Base-by-base conservation (phyloP, 1,140 invertebrate species). In the Euwallacea similis region DNA sequence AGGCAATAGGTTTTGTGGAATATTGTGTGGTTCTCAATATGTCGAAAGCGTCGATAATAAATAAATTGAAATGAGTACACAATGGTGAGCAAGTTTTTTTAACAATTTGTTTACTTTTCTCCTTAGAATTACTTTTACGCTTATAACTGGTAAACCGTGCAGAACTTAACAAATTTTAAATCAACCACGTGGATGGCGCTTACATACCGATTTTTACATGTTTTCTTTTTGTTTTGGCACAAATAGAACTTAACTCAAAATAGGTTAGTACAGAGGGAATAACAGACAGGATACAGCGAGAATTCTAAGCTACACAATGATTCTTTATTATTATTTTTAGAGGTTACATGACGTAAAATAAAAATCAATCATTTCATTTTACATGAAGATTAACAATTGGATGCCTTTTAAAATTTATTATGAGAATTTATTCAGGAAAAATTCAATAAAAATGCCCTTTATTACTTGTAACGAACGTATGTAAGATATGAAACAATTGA, bases 81-180 rank as follows among this genome's bases (percentile, higher is more conserved):
- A 78, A 78, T 75, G 76, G 74, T 78, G 77, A 77, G 77, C 75
- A 77, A 75, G 66, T 76, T 74, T 74, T 21, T 60, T 56, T 47
- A 54, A 47, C 68, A 50, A 62, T 62, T 61, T 56, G 54, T 72
- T 67, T 60, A 54, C 33, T 50, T 63, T 62, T 56, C 47, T 72
- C 62, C 66, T 58, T 61, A 42, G 58, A 33, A 2, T 33, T 33
- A 33, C 4, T 33, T 33, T 33, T 33, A 33, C 4, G 4, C 21
- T 33, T 33, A 33, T 33, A 33, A 33, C 21, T 33, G 21, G 21
- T 33, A 33, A 33, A 33, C 21, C 21, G 21, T 33, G 21, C 21
- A 33, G 21, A 33, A 33, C 21, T 33, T 33, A 33, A 33, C 21
- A 33, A 33, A 33, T 33, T 69, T 69, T 53, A 73, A 62, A 62